Percentiles rank a stretch among this genome's conserved stretches.
These are phyloP conservation scores for Bos taurus DNA, from an alignment of 2,113 vertebrate genomes.

Conservation along the genomic window DNA sequence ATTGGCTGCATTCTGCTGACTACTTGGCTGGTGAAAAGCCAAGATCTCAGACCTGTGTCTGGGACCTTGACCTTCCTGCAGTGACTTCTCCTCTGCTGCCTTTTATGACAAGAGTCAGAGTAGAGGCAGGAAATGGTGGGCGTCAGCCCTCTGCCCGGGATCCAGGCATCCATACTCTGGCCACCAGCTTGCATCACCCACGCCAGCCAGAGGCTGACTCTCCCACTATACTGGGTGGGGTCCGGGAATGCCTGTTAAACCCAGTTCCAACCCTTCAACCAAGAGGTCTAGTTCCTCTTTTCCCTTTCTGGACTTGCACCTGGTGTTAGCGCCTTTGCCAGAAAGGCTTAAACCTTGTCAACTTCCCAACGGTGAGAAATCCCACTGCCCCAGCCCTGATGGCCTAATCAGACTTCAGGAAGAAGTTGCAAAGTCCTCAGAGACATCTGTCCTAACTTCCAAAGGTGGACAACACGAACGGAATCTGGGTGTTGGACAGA, in stretches of 20 bases:
- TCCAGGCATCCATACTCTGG: neutral
- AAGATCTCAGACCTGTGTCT: neutral
- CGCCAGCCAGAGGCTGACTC: neutral
- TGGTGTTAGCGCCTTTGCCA: neutral
- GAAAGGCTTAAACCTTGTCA: neutral
- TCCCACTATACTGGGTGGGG: neutral
- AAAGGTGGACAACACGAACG: neutral
- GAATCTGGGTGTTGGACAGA: neutral
- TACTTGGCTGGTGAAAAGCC: neutral
- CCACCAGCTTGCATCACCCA: neutral
- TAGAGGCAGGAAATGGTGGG: no score
- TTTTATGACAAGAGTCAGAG: neutral
- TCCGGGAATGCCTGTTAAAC: neutral
- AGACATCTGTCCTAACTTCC: neutral
- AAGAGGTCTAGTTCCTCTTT: fast-evolving
- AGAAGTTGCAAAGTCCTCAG: neutral
- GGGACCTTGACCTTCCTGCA: neutral
- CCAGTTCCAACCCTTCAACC: neutral
- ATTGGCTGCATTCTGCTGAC: neutral
- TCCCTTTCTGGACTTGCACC: neutral
- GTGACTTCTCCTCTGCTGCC: neutral
- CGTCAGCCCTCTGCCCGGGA: neutral
- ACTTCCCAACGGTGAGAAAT: neutral
- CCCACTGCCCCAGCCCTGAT: no score
- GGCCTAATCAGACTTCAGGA: neutral